Percentiles rank a stretch among this genome's conserved stretches.
Evolutionary conservation across 2,888 invertebrate species (phyloP).

Genomic region (Nycteola revayana): DNA sequence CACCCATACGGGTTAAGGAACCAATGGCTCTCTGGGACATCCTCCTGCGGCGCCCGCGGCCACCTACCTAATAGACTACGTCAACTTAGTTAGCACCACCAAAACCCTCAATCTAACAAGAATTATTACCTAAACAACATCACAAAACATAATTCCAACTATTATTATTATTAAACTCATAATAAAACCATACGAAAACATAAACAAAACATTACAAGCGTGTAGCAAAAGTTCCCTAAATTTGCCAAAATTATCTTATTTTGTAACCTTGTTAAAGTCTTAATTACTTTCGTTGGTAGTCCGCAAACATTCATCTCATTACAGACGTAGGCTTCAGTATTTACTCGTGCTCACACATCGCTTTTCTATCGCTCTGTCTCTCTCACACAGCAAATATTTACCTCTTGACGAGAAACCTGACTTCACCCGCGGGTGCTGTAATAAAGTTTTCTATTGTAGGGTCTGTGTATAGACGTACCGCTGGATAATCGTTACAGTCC

Average conservation of each 20-base stretch:
- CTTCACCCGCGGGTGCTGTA: slow-evolving; percentile 64
- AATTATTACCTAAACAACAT: too few species aligned
- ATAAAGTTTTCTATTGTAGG: slow-evolving; percentile 74
- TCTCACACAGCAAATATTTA: slow-evolving; percentile 66
- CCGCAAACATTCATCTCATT: slow-evolving; percentile 76
- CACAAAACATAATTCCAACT: too few species aligned
- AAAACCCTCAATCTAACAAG: too few species aligned
- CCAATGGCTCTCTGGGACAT: too few species aligned
- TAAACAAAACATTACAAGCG: slow-evolving; percentile 26
- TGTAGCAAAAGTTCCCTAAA: slow-evolving; percentile 32
- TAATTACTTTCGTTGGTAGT: slow-evolving; percentile 74
- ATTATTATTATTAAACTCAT: too few species aligned
- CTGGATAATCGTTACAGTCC: slow-evolving; percentile 36
- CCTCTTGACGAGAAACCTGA: slow-evolving; percentile 74
- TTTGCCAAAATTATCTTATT: slow-evolving; percentile 61
- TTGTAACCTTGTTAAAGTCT: slow-evolving; percentile 66
- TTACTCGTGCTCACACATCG: slow-evolving; percentile 68
- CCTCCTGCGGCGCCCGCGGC: too few species aligned
- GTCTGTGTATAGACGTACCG: slow-evolving; percentile 45
- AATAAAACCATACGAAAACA: too few species aligned
- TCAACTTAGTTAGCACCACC: too few species aligned
- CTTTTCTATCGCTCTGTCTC: too few species aligned
- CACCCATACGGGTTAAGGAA: too few species aligned
- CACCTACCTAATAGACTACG: too few species aligned
- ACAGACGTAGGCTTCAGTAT: slow-evolving; percentile 72